Conservation (phyloP, 2,888 invertebrate species). For the Noctuana brunneofusca region DNA sequence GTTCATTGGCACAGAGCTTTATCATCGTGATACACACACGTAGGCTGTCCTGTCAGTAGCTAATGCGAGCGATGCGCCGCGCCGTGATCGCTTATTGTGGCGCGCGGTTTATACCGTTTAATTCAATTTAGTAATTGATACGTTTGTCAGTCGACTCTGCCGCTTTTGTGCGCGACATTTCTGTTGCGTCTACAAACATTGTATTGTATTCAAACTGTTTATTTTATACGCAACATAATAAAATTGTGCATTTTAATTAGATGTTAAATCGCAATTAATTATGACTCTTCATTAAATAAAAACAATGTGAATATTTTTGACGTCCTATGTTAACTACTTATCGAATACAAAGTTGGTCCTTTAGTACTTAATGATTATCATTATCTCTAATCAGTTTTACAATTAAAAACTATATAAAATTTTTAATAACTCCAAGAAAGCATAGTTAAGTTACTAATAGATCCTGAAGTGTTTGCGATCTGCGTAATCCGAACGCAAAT, state of each 20-base stretch:
- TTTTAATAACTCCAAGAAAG: conserved; percentile 16
- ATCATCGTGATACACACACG: conserved; percentile 4
- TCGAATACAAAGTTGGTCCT: too few species aligned
- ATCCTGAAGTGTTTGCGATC: conserved; percentile 25
- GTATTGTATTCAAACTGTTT: conserved; percentile 6
- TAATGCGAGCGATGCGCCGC: conserved; percentile 8
- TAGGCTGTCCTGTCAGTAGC: conserved; percentile 45
- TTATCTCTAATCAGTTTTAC: neutral
- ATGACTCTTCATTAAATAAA: neutral
- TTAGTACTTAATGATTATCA: neutral
- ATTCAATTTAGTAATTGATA: conserved; percentile 83
- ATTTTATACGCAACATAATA: neutral
- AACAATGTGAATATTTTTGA: neutral
- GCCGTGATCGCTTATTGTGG: conserved; percentile 76
- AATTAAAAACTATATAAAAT: neutral
- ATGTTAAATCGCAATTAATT: neutral
- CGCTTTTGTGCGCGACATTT: conserved; percentile 47
- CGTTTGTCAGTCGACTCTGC: conserved; percentile 70
- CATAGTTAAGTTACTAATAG: neutral
- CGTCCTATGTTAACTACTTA: too few species aligned
- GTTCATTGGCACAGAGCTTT: neutral
- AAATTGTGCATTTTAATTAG: neutral
- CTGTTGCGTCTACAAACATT: conserved; percentile 14
- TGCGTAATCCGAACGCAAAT: conserved; percentile 45
- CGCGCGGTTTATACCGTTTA: conserved; percentile 78